These are phyloP conservation scores for Meriones unguiculatus DNA, from an alignment of 2,113 vertebrate genomes.

Conservation along the genomic window DNA sequence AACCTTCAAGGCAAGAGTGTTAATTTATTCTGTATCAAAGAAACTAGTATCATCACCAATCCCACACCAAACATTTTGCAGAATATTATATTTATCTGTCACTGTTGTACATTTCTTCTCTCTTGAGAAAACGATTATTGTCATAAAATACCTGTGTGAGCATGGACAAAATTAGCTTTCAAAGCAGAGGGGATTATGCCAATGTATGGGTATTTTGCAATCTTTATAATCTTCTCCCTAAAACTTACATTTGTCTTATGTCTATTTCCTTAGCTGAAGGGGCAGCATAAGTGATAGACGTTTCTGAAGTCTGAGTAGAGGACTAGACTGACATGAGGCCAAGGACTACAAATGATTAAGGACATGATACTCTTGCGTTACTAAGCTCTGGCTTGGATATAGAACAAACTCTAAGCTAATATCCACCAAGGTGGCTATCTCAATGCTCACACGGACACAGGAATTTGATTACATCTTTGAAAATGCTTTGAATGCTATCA, in stretches of 20 bases:
- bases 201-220: neutral
- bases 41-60: conserved; percentile 2
- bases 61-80: neutral
- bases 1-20: neutral
- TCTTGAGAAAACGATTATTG: conserved; percentile 45
- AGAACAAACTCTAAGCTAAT: neutral
- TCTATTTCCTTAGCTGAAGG: conserved; percentile 32
- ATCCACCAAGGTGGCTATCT: neutral
- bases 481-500: conserved; percentile 68
- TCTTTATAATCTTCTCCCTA: conserved; percentile 14
- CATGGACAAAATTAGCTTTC: neutral
- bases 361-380: neutral
- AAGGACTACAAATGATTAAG: neutral
- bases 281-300: conserved; percentile 2
- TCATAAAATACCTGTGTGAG: neutral
- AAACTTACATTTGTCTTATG: neutral
- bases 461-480: conserved; percentile 14
- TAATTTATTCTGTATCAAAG: neutral
- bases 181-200: conserved; percentile 21
- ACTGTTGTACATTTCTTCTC: conserved; percentile 25
- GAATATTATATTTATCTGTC: neutral
- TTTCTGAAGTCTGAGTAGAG: neutral
- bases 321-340: neutral
- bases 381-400: neutral
- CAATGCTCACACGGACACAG: conserved; percentile 42